Conservation (phyloP, 2,797 vertebrate species). For the Pterois miles region DNA sequence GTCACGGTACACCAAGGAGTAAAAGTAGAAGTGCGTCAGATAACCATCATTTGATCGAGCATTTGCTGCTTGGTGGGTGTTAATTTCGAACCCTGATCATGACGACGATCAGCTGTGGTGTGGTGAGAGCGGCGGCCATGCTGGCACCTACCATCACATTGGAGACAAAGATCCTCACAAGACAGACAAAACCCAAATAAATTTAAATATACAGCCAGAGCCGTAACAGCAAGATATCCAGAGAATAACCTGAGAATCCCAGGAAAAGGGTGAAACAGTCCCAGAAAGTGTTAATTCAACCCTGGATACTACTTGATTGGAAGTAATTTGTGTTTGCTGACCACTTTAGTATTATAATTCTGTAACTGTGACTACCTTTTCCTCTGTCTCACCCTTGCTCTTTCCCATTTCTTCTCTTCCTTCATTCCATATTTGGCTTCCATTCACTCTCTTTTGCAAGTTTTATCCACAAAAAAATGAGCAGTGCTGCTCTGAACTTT, state of each 20-base stretch:
- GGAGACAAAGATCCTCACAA: no score
- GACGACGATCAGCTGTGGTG: no score
- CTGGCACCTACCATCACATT: neutral
- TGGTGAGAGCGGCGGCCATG: no score
- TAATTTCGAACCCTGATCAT: no score
- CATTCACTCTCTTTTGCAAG: neutral
- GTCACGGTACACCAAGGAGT: no score
- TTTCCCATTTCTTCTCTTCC: neutral
- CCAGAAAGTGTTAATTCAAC: neutral
- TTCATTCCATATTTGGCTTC: neutral
- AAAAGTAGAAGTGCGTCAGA: no score
- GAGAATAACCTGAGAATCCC: neutral
- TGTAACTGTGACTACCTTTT: neutral
- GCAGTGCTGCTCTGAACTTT: slow-evolving; percentile 30
- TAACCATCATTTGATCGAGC: no score
- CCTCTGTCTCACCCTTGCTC: neutral
- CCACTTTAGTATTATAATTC: neutral
- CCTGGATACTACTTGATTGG: neutral
- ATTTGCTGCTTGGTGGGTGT: no score
- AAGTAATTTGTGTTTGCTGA: neutral
- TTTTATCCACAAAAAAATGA: slow-evolving; percentile 26
- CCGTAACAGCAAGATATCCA: neutral
- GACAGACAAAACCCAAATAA: no score
- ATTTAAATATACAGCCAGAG: no score
- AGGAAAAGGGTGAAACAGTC: neutral